phyloP scores from a whole-genome alignment of 2,113 vertebrate genomes.

The Centropus bengalensis region DNA sequence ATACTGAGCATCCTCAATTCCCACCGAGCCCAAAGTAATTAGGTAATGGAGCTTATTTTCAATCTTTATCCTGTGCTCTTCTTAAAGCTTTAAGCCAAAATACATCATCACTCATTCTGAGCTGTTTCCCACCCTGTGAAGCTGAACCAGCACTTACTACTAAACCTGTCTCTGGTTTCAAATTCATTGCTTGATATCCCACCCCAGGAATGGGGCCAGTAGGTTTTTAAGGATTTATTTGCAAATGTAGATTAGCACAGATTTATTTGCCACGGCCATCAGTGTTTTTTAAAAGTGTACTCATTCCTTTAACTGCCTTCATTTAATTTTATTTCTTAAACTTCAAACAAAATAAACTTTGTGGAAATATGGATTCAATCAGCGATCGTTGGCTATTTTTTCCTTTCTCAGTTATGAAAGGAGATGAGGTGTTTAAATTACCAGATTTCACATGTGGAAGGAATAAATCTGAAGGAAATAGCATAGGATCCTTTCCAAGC shows the following conservation, averaged over 20 bases:
- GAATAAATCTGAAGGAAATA: slow-evolving; percentile 81
- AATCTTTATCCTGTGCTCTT: slow-evolving; percentile 46
- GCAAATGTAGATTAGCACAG: slow-evolving; percentile 61
- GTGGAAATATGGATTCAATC: slow-evolving; percentile 78
- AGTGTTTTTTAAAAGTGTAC: slow-evolving; percentile 14
- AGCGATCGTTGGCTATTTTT: slow-evolving; percentile 64
- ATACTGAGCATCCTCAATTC: not conserved
- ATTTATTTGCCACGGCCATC: slow-evolving; percentile 52
- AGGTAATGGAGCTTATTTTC: slow-evolving; percentile 63
- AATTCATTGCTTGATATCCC: slow-evolving; percentile 58
- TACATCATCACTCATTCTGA: slow-evolving; percentile 57
- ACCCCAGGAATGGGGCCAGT: slow-evolving; percentile 49
- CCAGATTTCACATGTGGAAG: slow-evolving; percentile 82
- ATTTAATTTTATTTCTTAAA: slow-evolving; percentile 34
- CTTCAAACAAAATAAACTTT: slow-evolving; percentile 72
- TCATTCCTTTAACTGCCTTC: slow-evolving; percentile 66
- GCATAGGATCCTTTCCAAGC: slow-evolving; percentile 77
- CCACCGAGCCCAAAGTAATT: slow-evolving; percentile 34
- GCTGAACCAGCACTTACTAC: slow-evolving; percentile 58
- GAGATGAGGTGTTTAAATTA: slow-evolving; percentile 84
- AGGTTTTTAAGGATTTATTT: slow-evolving; percentile 68
- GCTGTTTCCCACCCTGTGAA: slow-evolving; percentile 43
- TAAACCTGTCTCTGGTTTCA: slow-evolving; percentile 61
- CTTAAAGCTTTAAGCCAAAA: slow-evolving; percentile 63
- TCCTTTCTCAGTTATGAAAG: slow-evolving; percentile 69